These are phyloP conservation scores for Lophius piscatorius DNA, from an alignment of 2,113 vertebrate genomes.

Conservation along the genomic window DNA sequence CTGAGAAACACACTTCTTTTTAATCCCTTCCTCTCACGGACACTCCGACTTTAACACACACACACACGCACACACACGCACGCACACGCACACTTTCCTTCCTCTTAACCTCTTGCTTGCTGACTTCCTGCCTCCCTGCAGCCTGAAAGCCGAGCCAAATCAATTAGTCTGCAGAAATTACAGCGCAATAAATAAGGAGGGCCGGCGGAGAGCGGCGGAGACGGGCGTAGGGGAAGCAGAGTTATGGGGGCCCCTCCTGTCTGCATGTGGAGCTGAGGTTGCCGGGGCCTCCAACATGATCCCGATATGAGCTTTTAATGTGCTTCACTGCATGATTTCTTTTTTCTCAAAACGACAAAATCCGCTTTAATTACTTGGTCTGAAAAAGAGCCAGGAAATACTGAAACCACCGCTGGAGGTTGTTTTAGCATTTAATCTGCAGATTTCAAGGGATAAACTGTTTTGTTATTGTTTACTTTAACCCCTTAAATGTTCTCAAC, in stretches of 20 bases:
- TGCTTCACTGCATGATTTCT: constrained; percentile 16
- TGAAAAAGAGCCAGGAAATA: background rate
- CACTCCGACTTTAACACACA: constrained; percentile 13
- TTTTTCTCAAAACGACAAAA: background rate
- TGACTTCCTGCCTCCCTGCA: constrained; percentile 64
- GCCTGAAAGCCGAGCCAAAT: constrained; percentile 80
- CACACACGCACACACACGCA: constrained; percentile 8
- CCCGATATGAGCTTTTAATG: constrained; percentile 40
- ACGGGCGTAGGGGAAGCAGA: constrained; percentile 37
- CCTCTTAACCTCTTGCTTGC: constrained; percentile 39
- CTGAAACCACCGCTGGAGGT: too few relatives aligned
- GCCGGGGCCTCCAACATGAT: constrained; percentile 37
- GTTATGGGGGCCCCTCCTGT: constrained; percentile 67
- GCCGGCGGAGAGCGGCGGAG: constrained; percentile 51
- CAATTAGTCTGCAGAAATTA: constrained; percentile 77
- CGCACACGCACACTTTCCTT: constrained; percentile 12
- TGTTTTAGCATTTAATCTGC: background rate
- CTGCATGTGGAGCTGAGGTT: constrained; percentile 53
- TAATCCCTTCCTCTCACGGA: constrained; percentile 4
- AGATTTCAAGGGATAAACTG: too few relatives aligned
- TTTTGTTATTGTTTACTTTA: too few relatives aligned
- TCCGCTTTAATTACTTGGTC: too few relatives aligned
- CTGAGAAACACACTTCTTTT: background rate
- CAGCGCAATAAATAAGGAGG: constrained; percentile 79
- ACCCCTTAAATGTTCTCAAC: too few relatives aligned